phyloP scores from a whole-genome alignment of 2,113 vertebrate species.

The Ceuthmochares aereus region DNA sequence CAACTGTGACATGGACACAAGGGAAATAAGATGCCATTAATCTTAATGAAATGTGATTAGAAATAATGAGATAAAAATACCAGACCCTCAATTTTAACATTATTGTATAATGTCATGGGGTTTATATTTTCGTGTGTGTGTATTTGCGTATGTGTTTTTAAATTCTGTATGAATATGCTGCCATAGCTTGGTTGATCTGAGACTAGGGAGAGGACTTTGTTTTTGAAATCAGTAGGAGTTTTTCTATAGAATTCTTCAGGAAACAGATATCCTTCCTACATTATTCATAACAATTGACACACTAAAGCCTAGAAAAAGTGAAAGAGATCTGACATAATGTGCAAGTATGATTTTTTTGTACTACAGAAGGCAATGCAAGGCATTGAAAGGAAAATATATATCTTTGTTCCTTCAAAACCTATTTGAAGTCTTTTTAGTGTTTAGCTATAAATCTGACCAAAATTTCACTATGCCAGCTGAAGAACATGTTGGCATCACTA shows the following conservation, averaged over 20 bases:
- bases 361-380: background rate
- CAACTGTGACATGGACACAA: background rate
- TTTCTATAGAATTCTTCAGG: background rate
- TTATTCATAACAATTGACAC: background rate
- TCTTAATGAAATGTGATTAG: slow-evolving; percentile 19
- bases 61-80: slow-evolving; percentile 32
- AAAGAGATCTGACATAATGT: background rate
- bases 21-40: background rate
- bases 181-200: background rate
- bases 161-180: background rate
- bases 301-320: background rate
- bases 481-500: background rate
- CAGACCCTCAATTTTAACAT: background rate
- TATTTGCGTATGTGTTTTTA: background rate
- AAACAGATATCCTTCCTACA: background rate
- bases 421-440: background rate
- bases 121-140: background rate
- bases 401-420: background rate
- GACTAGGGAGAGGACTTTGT: background rate
- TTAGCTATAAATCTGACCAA: background rate
- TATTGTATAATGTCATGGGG: background rate
- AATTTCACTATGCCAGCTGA: background rate
- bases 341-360: background rate
- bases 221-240: background rate
- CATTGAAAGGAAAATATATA: slow-evolving; percentile 12